These are phyloP conservation scores for Erannis defoliaria DNA, from an alignment of 2,888 invertebrate species.

Conservation along the genomic window DNA sequence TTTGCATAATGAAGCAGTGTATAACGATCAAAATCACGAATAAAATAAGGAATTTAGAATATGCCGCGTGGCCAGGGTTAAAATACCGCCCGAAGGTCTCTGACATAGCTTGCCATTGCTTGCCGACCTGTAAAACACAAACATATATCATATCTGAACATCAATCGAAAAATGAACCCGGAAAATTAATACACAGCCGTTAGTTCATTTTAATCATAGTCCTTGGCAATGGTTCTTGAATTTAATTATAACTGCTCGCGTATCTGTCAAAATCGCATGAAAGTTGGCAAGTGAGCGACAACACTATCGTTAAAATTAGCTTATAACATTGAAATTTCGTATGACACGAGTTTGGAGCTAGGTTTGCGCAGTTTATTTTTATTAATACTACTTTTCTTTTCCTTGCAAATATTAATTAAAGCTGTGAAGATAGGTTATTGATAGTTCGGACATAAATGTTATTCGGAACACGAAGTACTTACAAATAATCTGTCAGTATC, in stretches of 20 bases:
- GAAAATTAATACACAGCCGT: conserved; percentile 32
- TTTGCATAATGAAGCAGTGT: not conserved
- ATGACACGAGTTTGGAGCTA: conserved; percentile 46
- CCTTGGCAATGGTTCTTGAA: conserved; percentile 83
- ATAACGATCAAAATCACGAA: too few relatives aligned
- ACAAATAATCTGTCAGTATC: too few relatives aligned
- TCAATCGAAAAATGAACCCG: conserved; percentile 42
- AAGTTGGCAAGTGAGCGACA: conserved; percentile 79
- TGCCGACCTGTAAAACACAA: not conserved
- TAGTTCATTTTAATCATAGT: conserved; percentile 42
- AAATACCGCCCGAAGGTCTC: too few relatives aligned
- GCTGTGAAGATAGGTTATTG: too few relatives aligned
- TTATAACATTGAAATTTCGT: conserved; percentile 70
- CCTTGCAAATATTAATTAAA: too few relatives aligned
- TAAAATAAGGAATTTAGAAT: too few relatives aligned
- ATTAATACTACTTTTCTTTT: too few relatives aligned
- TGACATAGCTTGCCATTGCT: too few relatives aligned
- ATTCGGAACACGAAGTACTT: too few relatives aligned
- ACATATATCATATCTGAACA: not conserved
- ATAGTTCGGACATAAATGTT: too few relatives aligned
- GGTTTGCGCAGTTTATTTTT: too few relatives aligned
- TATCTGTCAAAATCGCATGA: conserved; percentile 79
- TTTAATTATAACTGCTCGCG: conserved; percentile 79
- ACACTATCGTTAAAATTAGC: conserved; percentile 70
- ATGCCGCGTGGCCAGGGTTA: too few relatives aligned